Percentiles rank a stretch among this genome's conserved stretches.
Conservation (phyloP, 1,140 invertebrate species). For the Cherax destructor region DNA sequence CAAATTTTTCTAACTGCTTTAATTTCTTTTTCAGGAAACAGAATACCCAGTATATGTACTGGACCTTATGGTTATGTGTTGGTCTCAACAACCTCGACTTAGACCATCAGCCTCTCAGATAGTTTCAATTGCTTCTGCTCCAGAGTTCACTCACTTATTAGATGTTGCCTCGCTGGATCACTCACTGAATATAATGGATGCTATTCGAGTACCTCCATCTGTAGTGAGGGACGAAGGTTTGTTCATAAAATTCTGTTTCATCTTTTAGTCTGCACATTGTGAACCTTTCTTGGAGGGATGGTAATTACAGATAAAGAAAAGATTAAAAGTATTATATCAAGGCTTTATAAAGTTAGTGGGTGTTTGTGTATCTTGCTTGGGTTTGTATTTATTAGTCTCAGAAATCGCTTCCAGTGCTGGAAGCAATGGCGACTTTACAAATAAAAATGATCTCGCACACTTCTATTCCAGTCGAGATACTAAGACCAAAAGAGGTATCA, state of each 20-base stretch:
- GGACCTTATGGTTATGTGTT: constrained; percentile 96
- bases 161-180: constrained; percentile 83
- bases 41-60: constrained; percentile 92
- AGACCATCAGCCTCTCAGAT: constrained; percentile 95
- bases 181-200: constrained; percentile 67
- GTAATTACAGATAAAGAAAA: too few species aligned
- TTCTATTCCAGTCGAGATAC: too few species aligned
- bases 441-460: too few species aligned
- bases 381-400: too few species aligned
- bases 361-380: too few species aligned
- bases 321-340: too few species aligned
- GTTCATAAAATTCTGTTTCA: not conserved
- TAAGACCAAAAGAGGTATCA: too few species aligned
- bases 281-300: too few species aligned
- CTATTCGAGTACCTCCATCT: constrained; percentile 62
- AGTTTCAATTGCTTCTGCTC: constrained; percentile 91
- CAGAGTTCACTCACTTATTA: constrained; percentile 92
- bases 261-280: not conserved
- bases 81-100: constrained; percentile 90
- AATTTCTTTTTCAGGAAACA: constrained; percentile 75
- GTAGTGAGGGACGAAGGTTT: constrained; percentile 51
- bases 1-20: not conserved
- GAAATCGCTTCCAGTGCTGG: too few species aligned
- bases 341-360: too few species aligned
- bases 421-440: too few species aligned